Evolutionary conservation across 1,140 invertebrate genomes (phyloP).

Genomic region (Proctacanthus coquilletti): DNA sequence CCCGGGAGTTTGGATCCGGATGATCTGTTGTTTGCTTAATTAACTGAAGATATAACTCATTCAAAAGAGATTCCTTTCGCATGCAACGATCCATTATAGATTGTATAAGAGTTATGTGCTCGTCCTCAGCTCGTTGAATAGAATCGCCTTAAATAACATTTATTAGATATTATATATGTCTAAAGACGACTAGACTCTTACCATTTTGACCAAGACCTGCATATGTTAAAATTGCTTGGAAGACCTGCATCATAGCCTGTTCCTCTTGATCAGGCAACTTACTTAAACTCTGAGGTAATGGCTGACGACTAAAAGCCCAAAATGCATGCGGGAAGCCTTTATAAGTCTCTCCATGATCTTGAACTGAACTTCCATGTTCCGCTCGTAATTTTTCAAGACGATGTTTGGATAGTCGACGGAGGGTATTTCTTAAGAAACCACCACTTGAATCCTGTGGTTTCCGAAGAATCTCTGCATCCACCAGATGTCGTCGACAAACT

Average conservation of each 20-base stretch:
- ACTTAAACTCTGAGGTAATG: conserved; percentile 64
- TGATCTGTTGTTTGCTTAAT: conserved; percentile 87
- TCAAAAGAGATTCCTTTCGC: conserved; percentile 71
- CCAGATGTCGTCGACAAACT: conserved; percentile 58
- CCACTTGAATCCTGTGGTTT: conserved; percentile 64
- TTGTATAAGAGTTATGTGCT: conserved; percentile 77
- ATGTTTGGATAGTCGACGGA: conserved; percentile 73
- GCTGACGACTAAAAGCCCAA: conserved; percentile 78
- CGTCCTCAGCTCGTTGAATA: conserved; percentile 50
- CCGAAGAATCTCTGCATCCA: conserved; percentile 64
- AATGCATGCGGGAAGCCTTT: conserved; percentile 73
- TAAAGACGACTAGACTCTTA: conserved; percentile 8
- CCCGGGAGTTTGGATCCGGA: conserved; percentile 75
- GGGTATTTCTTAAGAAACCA: conserved; percentile 73
- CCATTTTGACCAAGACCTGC: conserved; percentile 66
- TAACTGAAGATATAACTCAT: conserved; percentile 83
- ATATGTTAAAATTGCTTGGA: conserved; percentile 59
- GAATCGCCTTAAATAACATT: conserved; percentile 14
- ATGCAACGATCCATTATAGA: conserved; percentile 78
- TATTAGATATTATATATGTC: conserved; percentile 2
- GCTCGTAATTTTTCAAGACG: conserved; percentile 70
- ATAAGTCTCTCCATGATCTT: conserved; percentile 63
- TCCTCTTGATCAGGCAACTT: conserved; percentile 77
- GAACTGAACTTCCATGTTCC: conserved; percentile 49
- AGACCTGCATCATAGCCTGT: conserved; percentile 64